Evolutionary conservation across 2,113 vertebrate genomes (phyloP).

Genomic region (Lycocorax pyrrhopterus): DNA sequence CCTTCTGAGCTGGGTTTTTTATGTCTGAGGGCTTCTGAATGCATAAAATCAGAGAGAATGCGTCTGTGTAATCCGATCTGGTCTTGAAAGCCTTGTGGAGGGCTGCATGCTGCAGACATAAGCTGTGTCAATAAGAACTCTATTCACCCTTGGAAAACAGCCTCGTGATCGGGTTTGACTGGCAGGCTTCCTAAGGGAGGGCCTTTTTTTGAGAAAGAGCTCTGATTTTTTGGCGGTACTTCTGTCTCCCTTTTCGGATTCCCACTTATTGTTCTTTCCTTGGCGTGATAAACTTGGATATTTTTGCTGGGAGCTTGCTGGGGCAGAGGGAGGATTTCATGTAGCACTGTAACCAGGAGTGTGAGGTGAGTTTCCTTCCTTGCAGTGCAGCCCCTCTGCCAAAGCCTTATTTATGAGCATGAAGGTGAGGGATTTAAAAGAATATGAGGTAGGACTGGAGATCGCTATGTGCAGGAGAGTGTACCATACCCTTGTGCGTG

Average conservation of each 20-base stretch:
- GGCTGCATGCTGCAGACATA: slow-evolving; percentile 56
- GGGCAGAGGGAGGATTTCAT: not conserved
- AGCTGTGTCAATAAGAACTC: slow-evolving; percentile 62
- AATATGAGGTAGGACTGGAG: not conserved
- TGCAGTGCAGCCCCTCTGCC: not conserved
- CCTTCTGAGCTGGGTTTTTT: slow-evolving; percentile 29
- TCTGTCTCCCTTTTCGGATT: slow-evolving; percentile 40
- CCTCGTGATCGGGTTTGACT: slow-evolving; percentile 55
- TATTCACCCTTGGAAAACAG: slow-evolving; percentile 62
- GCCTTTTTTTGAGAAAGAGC: slow-evolving; percentile 35
- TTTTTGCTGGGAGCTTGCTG: not conserved
- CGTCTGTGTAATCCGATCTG: slow-evolving; percentile 59
- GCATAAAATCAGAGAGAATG: slow-evolving; percentile 41
- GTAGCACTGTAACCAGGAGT: not conserved
- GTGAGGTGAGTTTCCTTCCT: not conserved
- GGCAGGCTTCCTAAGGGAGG: slow-evolving; percentile 49
- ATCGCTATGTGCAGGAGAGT: not conserved
- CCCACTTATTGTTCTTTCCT: slow-evolving; percentile 17
- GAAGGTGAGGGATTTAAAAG: slow-evolving; percentile 28
- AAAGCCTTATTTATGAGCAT: not conserved
- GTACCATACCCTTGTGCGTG: rapidly evolving
- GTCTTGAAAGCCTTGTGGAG: slow-evolving; percentile 57
- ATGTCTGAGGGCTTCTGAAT: slow-evolving; percentile 47
- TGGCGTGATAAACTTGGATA: not conserved
- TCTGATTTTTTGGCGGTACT: slow-evolving; percentile 57